A percentile compares a stretch with the other conserved stretches of the same genome.
phyloP scores from a whole-genome alignment of 2,888 invertebrate species.

The Laothoe populi region DNA sequence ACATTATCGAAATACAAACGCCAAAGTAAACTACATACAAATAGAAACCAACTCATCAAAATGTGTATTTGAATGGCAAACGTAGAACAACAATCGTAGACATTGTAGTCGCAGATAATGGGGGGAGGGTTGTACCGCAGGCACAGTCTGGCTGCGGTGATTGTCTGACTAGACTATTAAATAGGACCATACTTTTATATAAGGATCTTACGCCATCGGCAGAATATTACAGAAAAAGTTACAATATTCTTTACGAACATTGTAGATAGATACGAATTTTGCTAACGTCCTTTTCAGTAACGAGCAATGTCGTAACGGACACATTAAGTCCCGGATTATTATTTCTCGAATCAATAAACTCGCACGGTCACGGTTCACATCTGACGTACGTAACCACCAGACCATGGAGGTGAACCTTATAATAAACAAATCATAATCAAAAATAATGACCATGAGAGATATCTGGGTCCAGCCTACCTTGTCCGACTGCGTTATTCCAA shows the following conservation, averaged over 20 bases:
- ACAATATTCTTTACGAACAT: background rate
- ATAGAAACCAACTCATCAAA: constrained; percentile 18
- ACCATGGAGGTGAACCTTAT: background rate
- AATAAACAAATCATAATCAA: background rate
- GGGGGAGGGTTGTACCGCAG: constrained; percentile 4
- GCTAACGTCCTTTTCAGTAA: too few species aligned
- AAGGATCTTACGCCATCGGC: constrained; percentile 15
- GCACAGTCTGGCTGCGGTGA: constrained; percentile 7
- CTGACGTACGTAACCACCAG: background rate
- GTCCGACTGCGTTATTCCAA: too few species aligned
- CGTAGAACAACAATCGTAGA: constrained; percentile 23
- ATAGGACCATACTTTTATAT: constrained; percentile 11
- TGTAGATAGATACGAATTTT: too few species aligned
- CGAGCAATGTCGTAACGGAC: too few species aligned
- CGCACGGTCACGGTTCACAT: background rate
- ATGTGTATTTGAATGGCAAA: constrained; percentile 17
- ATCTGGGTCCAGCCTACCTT: too few species aligned
- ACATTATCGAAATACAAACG: background rate
- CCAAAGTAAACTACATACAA: background rate
- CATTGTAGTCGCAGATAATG: constrained; percentile 14
- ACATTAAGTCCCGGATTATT: too few species aligned
- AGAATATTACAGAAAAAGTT: constrained; percentile 1
- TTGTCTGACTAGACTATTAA: constrained; percentile 23
- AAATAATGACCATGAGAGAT: background rate
- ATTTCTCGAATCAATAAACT: background rate